phyloP scores from a whole-genome alignment of 2,113 vertebrate species.

The Tupaia tana region DNA sequence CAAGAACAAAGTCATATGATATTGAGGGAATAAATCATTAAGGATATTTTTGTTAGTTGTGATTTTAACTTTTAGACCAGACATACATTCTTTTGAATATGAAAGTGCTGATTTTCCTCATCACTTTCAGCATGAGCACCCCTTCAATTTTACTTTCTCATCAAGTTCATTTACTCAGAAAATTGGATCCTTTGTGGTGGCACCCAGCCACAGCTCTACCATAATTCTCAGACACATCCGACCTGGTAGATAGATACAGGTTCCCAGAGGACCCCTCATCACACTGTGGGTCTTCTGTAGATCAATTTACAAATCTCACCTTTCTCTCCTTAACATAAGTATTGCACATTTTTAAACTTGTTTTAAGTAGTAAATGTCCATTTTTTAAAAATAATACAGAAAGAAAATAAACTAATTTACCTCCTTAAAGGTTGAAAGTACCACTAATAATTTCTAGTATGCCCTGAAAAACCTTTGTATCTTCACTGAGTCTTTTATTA shows the following conservation, averaged over 20 bases:
- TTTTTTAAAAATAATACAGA: neutral
- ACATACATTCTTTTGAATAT: neutral
- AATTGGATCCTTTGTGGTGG: neutral
- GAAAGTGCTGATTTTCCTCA: neutral
- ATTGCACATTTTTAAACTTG: neutral
- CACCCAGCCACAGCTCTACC: neutral
- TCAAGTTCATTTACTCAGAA: neutral
- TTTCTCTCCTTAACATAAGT: neutral
- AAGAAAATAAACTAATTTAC: neutral
- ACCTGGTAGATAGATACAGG: rapidly evolving
- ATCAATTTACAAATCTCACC: neutral
- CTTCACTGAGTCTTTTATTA: neutral
- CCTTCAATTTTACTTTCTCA: neutral
- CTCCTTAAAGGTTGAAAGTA: neutral
- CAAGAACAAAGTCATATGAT: neutral
- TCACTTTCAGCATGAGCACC: neutral
- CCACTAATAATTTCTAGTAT: neutral
- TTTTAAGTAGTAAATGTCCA: neutral
- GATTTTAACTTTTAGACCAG: neutral
- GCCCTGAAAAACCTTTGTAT: neutral
- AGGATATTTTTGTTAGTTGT: neutral
- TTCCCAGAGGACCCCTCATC: neutral
- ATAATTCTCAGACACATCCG: neutral
- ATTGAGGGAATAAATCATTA: neutral
- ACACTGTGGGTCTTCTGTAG: neutral